Conservation (phyloP, 2,888 invertebrate species). For the Chaetogeoica ovagalla region DNA sequence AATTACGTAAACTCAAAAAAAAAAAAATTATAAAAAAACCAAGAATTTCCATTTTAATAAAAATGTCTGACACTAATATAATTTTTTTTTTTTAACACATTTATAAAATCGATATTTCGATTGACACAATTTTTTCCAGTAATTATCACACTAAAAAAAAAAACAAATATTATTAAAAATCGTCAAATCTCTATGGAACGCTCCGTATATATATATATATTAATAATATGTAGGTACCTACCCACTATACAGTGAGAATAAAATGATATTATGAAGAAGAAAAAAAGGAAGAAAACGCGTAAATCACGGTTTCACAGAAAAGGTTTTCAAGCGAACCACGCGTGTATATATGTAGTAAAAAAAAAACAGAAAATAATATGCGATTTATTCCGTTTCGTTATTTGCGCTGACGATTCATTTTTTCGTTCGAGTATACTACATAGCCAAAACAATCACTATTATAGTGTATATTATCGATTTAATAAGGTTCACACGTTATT, state of each 20-base stretch:
- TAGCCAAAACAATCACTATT: too few relatives aligned
- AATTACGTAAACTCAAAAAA: too few relatives aligned
- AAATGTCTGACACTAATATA: too few relatives aligned
- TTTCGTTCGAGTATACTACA: too few relatives aligned
- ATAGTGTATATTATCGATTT: too few relatives aligned
- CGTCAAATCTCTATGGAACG: neutral
- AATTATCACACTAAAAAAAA: too few relatives aligned
- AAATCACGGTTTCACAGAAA: slow-evolving; percentile 1
- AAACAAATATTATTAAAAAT: neutral
- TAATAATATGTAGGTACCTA: neutral
- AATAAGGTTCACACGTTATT: too few relatives aligned
- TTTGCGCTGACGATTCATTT: neutral
- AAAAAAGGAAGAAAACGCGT: neutral
- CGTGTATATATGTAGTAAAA: neutral
- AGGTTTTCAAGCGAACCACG: neutral
- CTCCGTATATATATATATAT: neutral
- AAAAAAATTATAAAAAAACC: too few relatives aligned
- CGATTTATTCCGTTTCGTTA: neutral
- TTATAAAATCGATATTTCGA: too few relatives aligned
- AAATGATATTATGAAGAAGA: neutral
- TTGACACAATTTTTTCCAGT: too few relatives aligned
- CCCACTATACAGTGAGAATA: slow-evolving; percentile 1
- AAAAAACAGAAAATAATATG: neutral
- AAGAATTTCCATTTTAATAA: too few relatives aligned
- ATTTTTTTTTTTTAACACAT: too few relatives aligned